Percentiles rank a stretch among this genome's conserved stretches.
These are phyloP conservation scores for Heliornis fulica DNA, from an alignment of 2,113 vertebrate genomes.

Conservation along the genomic window DNA sequence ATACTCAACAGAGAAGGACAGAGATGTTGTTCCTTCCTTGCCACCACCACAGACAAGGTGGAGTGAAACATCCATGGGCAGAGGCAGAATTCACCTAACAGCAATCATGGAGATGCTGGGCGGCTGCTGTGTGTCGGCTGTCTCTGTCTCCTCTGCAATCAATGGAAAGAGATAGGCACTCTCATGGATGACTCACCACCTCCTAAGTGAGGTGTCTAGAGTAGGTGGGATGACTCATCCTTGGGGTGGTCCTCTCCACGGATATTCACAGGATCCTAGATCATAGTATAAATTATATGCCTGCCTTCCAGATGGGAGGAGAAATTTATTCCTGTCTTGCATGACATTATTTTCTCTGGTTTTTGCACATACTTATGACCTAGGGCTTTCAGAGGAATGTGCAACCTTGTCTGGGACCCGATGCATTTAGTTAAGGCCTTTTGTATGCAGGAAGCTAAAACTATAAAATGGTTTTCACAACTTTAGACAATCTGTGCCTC, in stretches of 20 bases:
- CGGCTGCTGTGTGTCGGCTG: background rate
- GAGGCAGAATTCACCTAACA: background rate
- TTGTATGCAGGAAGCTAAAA: background rate
- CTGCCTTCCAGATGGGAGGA: background rate
- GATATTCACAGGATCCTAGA: background rate
- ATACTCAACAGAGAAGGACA: background rate
- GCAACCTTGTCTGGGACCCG: background rate
- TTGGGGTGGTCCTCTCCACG: conserved; percentile 7
- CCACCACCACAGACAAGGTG: background rate
- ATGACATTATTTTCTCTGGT: background rate
- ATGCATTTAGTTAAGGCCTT: background rate
- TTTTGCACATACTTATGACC: background rate
- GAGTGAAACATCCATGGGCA: background rate
- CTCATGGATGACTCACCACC: background rate
- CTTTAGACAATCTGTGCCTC: background rate
- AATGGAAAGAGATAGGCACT: background rate
- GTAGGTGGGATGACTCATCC: conserved; percentile 47
- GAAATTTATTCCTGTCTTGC: background rate
- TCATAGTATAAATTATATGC: background rate
- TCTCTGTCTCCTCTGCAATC: background rate
- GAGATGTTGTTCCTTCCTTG: background rate
- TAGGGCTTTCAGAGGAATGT: background rate
- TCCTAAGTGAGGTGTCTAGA: background rate
- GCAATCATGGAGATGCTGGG: background rate
- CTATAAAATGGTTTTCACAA: background rate